Percentiles rank a stretch among this genome's conserved stretches.
These are phyloP conservation scores for Indicator maculatus DNA, from an alignment of 2,113 vertebrate genomes.

Conservation along the genomic window DNA sequence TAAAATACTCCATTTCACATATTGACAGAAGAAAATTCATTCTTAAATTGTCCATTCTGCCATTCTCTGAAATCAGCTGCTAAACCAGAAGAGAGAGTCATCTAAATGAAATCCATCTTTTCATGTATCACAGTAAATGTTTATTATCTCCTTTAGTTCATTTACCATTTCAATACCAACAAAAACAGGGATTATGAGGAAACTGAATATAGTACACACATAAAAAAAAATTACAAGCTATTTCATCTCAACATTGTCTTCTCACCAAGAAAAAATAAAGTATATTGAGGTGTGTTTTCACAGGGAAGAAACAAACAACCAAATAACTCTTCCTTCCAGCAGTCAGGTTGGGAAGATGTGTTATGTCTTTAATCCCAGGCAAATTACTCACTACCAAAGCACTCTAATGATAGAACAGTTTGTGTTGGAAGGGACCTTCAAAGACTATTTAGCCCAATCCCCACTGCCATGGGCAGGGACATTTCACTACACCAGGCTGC, in stretches of 20 bases:
- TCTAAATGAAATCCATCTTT: neutral
- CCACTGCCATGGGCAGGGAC: fast-evolving
- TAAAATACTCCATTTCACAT: neutral
- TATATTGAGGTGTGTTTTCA: neutral
- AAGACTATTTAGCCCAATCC: neutral
- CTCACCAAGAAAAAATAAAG: neutral
- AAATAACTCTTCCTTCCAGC: neutral
- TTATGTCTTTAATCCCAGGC: neutral
- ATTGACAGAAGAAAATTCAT: neutral
- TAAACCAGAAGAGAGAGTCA: neutral
- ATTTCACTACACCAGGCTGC: neutral
- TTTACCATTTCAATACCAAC: neutral
- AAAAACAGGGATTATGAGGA: neutral
- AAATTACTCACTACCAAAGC: slow-evolving; percentile 8
- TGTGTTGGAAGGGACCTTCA: neutral
- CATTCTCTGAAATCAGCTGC: neutral
- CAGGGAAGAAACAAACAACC: neutral
- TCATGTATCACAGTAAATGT: neutral
- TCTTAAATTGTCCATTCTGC: neutral
- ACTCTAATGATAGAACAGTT: neutral
- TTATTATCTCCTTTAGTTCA: neutral
- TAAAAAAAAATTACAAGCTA: neutral
- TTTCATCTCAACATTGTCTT: neutral
- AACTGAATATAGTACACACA: neutral
- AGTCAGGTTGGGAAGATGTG: neutral